Percentiles rank a stretch among this genome's conserved stretches.
Conservation (phyloP, 37 sponge, comb jelly and placozoan genomes). For the Theonella swinhoei region DNA sequence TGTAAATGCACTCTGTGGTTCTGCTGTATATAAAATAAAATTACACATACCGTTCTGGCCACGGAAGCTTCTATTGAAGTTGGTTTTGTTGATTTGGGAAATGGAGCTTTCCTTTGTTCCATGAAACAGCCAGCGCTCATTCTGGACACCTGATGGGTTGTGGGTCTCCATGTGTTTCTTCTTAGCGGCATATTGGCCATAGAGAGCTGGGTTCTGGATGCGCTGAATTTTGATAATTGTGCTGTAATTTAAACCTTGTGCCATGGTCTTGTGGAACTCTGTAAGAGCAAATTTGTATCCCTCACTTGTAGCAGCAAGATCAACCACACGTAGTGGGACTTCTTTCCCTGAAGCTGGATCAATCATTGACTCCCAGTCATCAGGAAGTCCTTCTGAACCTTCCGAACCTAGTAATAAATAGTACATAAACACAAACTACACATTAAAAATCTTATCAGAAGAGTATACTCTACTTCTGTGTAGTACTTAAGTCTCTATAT, state of each 20-base stretch:
- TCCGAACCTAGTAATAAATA: too few relatives aligned
- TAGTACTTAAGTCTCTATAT: too few relatives aligned
- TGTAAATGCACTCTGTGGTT: neutral
- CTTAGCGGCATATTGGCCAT: constrained; percentile 42
- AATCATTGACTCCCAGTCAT: constrained; percentile 53
- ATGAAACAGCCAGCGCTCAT: constrained; percentile 63
- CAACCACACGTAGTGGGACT: constrained; percentile 18
- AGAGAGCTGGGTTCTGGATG: constrained; percentile 60
- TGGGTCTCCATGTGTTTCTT: constrained; percentile 56
- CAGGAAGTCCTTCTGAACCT: too few relatives aligned
- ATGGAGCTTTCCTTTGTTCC: constrained; percentile 30
- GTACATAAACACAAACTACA: too few relatives aligned
- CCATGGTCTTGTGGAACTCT: constrained; percentile 39
- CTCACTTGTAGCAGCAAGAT: constrained; percentile 6
- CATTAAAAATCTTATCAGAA: too few relatives aligned
- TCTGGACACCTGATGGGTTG: constrained; percentile 47
- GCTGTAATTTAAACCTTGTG: neutral
- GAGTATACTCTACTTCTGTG: too few relatives aligned
- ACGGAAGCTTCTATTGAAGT: constrained; percentile 23
- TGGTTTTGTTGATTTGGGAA: neutral
- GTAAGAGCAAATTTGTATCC: constrained; percentile 37
- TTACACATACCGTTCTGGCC: constrained; percentile 16
- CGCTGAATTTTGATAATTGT: constrained; percentile 62
- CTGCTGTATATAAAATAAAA: too few relatives aligned
- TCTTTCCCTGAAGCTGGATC: constrained; percentile 31